phyloP scores from a whole-genome alignment of 2,888 invertebrate genomes.

The Macrophya alboannulata region DNA sequence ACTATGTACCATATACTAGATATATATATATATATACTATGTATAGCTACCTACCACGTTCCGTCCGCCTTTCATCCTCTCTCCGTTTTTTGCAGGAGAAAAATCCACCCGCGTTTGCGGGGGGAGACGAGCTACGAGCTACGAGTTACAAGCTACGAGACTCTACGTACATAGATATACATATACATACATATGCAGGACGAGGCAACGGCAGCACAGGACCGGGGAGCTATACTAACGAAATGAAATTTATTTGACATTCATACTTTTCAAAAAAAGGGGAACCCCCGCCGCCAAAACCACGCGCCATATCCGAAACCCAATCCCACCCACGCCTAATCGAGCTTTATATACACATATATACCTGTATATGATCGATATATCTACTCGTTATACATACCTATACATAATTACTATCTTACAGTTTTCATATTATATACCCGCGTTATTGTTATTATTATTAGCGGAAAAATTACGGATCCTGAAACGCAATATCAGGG shows the following conservation, averaged over 20 bases:
- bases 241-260: constrained; percentile 51
- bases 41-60: constrained; percentile 62
- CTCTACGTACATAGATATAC: background rate
- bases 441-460: background rate
- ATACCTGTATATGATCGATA: no score
- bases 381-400: background rate
- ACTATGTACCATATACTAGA: no score
- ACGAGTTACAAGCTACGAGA: background rate
- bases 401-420: background rate
- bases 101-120: background rate
- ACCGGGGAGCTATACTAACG: constrained; percentile 8
- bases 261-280: background rate
- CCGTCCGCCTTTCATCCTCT: constrained; percentile 77
- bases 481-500: no score
- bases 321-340: constrained; percentile 23
- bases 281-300: background rate
- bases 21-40: no score
- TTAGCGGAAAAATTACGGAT: no score
- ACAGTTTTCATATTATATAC: background rate
- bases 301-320: background rate
- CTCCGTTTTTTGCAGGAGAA: constrained; percentile 74
- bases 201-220: background rate
- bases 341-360: background rate
- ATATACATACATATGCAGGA: background rate
- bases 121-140: background rate